Base-by-base conservation (phyloP, 2,113 vertebrate species). In the Kryptolebias marmoratus region DNA sequence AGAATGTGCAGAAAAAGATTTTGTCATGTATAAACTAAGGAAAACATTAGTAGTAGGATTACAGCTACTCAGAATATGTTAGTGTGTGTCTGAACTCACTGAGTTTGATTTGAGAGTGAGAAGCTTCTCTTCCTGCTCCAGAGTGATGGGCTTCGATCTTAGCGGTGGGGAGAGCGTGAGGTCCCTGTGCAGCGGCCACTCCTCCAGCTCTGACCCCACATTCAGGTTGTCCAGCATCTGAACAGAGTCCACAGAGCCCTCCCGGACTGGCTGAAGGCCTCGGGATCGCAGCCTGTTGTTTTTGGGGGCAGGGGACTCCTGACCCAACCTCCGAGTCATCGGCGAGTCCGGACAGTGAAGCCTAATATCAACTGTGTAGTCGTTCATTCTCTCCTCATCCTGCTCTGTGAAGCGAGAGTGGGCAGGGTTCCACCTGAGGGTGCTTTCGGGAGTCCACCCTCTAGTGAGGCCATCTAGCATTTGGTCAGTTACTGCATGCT, bases 211-310 rank as follows among this genome's bases (percentile, higher is more conserved):
- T 66, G 95, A 95, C 87, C 95, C 96, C 64, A 96, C 94, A 95
- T 96, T 94, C 94, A 98, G 94, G 90, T 93, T 97, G 91, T 96
- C 96, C 93, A 99, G 95, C 94, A 97, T 96, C 93, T 99, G 97
- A 83, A 99, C 97, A 0, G 96, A 95, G 84, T 97, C 96, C 93
- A 96, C 94, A 0, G 93, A 94, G 39, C 89, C 87, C 73, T 95
- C 92, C 68, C 92, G 87, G 67, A 93, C 92, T 0, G 95, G 94
- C 88, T 95, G 95, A 62, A 95, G 80, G 90, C 95, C 92, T 84
- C 95, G 93, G 83, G 95, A 95, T 84, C 97, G 95, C 64, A 95
- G 94, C 87, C 95, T 94, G 12, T 94, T 95, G 89, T 95, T 95
- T 2, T 95, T 95, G 80, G 90, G 93, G 86, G 93, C 73, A 36